Evolutionary conservation across 37 sponge, comb jelly and placozoan genomes (phyloP).

Genomic region (Hormiphora californensis): DNA sequence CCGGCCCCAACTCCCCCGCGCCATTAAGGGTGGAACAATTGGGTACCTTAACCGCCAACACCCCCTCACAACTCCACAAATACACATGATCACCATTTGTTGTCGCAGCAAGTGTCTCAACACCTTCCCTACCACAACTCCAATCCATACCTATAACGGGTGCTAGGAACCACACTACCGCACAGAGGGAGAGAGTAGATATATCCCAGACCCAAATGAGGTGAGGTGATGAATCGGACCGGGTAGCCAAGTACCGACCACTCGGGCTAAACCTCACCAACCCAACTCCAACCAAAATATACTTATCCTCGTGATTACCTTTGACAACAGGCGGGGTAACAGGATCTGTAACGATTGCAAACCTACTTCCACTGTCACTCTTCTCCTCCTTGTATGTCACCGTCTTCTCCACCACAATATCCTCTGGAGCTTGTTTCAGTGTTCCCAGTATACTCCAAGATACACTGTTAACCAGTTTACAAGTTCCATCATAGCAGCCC

Average conservation of each 20-base stretch:
- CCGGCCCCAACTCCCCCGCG: conserved; percentile 38
- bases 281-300: conserved; percentile 81
- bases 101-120: background rate
- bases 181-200: conserved; percentile 60
- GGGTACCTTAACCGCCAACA: conserved; percentile 12
- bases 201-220: conserved; percentile 89
- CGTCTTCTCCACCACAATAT: background rate
- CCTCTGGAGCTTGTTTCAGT: background rate
- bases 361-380: conserved; percentile 2
- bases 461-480: conserved; percentile 67
- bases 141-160: conserved; percentile 69
- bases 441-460: conserved; percentile 68
- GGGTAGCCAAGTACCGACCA: conserved; percentile 75
- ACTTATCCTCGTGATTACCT: conserved; percentile 84
- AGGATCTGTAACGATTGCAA: conserved; percentile 11
- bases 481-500: conserved; percentile 74
- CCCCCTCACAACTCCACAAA: background rate
- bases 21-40: background rate
- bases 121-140: conserved; percentile 69
- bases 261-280: conserved; percentile 68
- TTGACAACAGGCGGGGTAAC: conserved; percentile 59
- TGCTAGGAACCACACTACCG: conserved; percentile 62
- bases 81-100: background rate
- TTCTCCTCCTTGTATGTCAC: background rate
- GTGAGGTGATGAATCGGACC: conserved; percentile 68